Conservation (phyloP, 1,140 invertebrate genomes). For the Leguminivora glycinivorella region DNA sequence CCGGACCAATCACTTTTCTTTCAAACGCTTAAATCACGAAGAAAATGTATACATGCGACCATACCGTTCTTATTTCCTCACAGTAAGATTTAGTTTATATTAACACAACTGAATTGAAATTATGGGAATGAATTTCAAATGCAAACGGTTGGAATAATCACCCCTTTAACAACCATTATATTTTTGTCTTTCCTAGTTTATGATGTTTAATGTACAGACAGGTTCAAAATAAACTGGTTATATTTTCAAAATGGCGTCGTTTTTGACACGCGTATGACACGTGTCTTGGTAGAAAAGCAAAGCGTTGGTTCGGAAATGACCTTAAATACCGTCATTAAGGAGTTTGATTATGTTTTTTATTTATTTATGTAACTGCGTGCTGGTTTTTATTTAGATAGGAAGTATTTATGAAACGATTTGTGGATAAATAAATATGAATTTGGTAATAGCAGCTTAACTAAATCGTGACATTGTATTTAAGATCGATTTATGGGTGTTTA, state of each 20-base stretch:
- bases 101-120: conserved; percentile 17
- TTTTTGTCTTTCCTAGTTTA: conserved; percentile 12
- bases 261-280: conserved; percentile 59
- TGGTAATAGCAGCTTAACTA: no score
- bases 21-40: conserved; percentile 47
- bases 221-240: conserved; percentile 43
- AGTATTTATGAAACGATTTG: conserved; percentile 60
- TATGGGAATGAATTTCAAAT: conserved; percentile 52
- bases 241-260: conserved; percentile 53
- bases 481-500: no score
- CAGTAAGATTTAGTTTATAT: conserved; percentile 32
- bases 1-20: conserved; percentile 50
- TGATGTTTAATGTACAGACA: neutral
- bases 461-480: no score
- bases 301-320: conserved; percentile 67
- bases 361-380: conserved; percentile 42
- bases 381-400: conserved; percentile 32
- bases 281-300: conserved; percentile 61
- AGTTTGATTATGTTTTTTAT: conserved; percentile 62
- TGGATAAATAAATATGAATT: conserved; percentile 60
- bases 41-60: conserved; percentile 26
- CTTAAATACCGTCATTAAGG: conserved; percentile 71
- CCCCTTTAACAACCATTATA: conserved; percentile 49
- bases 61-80: conserved; percentile 33
- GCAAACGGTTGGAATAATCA: conserved; percentile 69